Conservation (phyloP, 2,113 vertebrate species). For the Leuciscus idus region DNA sequence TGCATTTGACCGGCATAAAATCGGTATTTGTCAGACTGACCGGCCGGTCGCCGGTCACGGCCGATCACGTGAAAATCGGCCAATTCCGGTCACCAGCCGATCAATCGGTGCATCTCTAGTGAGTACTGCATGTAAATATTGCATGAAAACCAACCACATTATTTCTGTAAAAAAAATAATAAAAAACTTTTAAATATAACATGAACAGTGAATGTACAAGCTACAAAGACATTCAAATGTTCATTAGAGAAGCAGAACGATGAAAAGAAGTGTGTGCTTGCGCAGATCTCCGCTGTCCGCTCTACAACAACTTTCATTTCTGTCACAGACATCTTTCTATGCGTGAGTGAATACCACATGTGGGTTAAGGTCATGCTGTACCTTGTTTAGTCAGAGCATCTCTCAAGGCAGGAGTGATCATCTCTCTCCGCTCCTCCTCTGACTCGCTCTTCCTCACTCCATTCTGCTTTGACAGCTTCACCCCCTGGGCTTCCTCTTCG, state of each 20-base stretch:
- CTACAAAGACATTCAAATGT: not conserved
- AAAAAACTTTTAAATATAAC: not conserved
- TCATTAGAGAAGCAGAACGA: not conserved
- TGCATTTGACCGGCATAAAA: too few relatives aligned
- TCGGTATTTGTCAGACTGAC: too few relatives aligned
- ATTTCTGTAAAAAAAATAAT: not conserved
- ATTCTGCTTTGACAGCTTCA: conserved; percentile 60
- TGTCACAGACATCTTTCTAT: conserved; percentile 2
- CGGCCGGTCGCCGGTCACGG: too few relatives aligned
- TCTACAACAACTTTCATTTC: not conserved
- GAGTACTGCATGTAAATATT: not conserved
- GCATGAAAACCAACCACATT: not conserved
- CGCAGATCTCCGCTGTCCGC: not conserved
- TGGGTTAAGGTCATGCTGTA: conserved; percentile 58
- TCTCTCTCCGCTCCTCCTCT: conserved; percentile 80
- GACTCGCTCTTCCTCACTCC: conserved; percentile 68
- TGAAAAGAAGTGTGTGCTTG: not conserved
- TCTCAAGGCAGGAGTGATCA: conserved; percentile 90
- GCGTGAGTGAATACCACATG: not conserved
- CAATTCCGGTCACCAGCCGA: too few relatives aligned
- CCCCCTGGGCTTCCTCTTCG: conserved; percentile 57
- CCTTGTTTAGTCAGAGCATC: conserved; percentile 91
- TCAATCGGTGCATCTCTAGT: too few relatives aligned
- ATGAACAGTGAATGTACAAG: not conserved
- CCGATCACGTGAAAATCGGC: too few relatives aligned